Evolutionary conservation across 2,888 invertebrate genomes (phyloP).

Genomic region (Mythimna ferrago): DNA sequence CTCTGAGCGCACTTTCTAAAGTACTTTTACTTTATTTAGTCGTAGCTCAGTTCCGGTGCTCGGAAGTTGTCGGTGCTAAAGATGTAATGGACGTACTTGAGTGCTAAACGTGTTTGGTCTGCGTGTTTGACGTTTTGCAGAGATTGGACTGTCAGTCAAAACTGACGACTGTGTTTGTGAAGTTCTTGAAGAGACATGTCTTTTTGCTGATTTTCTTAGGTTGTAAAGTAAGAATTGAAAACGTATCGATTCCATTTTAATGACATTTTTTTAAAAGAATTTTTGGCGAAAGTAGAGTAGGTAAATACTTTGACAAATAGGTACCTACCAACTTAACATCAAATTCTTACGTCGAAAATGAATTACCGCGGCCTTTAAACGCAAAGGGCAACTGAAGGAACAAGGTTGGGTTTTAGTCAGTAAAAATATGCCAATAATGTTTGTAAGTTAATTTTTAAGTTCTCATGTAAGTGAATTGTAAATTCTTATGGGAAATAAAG

Average conservation of each 20-base stretch:
- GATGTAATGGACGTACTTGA: conserved; percentile 30
- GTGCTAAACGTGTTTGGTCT: background rate
- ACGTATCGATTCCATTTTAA: background rate
- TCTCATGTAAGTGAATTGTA: no score
- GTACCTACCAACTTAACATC: no score
- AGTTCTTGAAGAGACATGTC: background rate
- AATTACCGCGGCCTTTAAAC: no score
- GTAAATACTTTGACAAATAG: no score
- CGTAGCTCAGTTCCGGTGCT: conserved; percentile 22
- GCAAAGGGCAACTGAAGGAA: no score
- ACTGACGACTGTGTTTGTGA: background rate
- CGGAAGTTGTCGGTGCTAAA: conserved; percentile 6
- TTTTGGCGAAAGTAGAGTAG: background rate
- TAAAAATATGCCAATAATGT: no score
- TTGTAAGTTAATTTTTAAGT: no score
- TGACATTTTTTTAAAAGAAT: background rate
- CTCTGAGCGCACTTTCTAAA: conserved; percentile 49
- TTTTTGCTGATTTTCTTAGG: background rate
- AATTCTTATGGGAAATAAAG: no score
- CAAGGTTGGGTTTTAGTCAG: no score
- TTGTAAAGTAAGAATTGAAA: background rate
- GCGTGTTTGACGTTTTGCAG: background rate
- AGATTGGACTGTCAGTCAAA: background rate
- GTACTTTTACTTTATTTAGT: conserved; percentile 34
- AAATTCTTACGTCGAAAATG: no score